These are phyloP conservation scores for Argyrosomus regius DNA, from an alignment of 2,797 vertebrate genomes.

Conservation along the genomic window DNA sequence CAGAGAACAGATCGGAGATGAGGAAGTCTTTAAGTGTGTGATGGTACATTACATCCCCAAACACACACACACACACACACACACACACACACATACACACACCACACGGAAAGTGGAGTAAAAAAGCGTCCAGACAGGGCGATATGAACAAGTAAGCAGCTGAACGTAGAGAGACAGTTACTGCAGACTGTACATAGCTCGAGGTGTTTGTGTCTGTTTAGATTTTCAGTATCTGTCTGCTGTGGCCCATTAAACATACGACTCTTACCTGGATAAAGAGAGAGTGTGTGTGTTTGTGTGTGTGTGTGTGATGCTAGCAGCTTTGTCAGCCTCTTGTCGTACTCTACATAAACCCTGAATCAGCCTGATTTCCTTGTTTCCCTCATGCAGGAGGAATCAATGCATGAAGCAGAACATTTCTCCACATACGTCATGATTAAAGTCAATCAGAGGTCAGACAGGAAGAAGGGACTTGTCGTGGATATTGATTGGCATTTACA, in stretches of 20 bases:
- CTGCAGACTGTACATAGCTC: constrained; percentile 28
- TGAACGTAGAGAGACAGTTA: constrained; percentile 22
- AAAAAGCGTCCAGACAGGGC: neutral
- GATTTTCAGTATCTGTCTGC: constrained; percentile 46
- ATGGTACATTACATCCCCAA: constrained; percentile 51
- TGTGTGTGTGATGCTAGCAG: constrained; percentile 11
- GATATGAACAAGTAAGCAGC: constrained; percentile 16
- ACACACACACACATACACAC: neutral
- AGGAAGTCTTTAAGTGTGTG: constrained; percentile 21
- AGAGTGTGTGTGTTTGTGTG: constrained; percentile 22
- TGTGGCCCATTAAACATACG: constrained; percentile 58
- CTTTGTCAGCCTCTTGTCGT: neutral
- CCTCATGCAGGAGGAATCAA: neutral
- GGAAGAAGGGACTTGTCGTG: too few species aligned
- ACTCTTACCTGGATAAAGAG: constrained; percentile 43
- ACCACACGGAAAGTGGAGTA: constrained; percentile 7
- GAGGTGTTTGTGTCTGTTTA: constrained; percentile 57
- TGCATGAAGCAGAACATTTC: neutral
- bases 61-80: constrained; percentile 1
- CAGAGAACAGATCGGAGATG: constrained; percentile 5
- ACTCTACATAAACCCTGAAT: constrained; percentile 15
- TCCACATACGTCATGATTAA: too few species aligned
- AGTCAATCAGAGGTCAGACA: too few species aligned
- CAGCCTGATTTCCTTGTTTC: constrained; percentile 2
- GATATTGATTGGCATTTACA: too few species aligned